Base-by-base conservation (phyloP, 2,888 invertebrate genomes). In the Germaria angustata region DNA sequence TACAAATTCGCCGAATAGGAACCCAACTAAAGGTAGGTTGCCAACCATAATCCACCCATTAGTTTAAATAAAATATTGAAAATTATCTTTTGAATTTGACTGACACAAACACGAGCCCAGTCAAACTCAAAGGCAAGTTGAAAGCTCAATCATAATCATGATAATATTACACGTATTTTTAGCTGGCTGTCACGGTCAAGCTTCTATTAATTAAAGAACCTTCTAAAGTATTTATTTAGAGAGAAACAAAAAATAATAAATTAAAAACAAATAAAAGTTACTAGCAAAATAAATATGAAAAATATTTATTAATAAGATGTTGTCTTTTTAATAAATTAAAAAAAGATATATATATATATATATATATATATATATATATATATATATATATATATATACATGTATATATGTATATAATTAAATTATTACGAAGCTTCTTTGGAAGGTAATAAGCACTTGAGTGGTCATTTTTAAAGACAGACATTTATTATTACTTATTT, bases 121-220 rank as follows among this genome's bases (percentile, higher is more conserved):
- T n/a, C 44, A 55, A 49, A 17, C 53, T 32, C 53, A 53, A 53
- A 65, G 36, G 17, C 36, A 55, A 63, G 32, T 63, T 63, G 41
- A 66, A 53, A 36, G 15, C 17, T 44, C 13, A 55, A 69, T 32
- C 28, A 28, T 55, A 4, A 41, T 41, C 15, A 63, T 20, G 28
- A 63, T 28, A 6, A 17, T n/a, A 36, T 34, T 39, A n/a, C 8
- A 2, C 2, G 41, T 15, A 44, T 55, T 55, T 44, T 44, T 44
- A 44, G 17, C n/a, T 78, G 20, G 28, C 36, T 41, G 57, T 73
- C 81, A 81, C 17, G 77, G 81, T 81, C 77, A 81, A 78, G 68
- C 81, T 77, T 69, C 44, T 66, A 66, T 57, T 65, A 55, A 69
- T 63, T 57, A 32, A 77, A 51, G 46, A 61, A 55, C 59, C 66